Percentiles rank a stretch among this genome's conserved stretches.
Evolutionary conservation across 2,797 vertebrate genomes (phyloP).

Genomic region (Sebastes oblongus): DNA sequence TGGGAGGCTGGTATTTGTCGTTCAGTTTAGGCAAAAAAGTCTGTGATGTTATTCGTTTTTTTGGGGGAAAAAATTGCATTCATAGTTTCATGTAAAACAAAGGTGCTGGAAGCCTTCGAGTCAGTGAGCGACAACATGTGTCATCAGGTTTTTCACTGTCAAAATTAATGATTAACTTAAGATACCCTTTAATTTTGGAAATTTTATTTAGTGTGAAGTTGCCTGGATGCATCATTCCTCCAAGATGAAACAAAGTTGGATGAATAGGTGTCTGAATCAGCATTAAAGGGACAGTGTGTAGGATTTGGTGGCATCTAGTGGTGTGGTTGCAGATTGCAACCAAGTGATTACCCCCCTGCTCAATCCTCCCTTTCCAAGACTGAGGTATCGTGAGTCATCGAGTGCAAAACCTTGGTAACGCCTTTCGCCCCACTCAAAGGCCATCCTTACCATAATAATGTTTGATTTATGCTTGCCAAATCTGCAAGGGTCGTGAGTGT

Average conservation of each 20-base stretch:
- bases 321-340: background rate
- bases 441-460: too few species aligned
- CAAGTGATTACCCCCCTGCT: background rate
- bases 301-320: background rate
- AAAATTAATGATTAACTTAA: background rate
- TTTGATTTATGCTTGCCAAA: too few species aligned
- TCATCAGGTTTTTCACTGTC: background rate
- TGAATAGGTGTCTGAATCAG: background rate
- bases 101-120: too few species aligned
- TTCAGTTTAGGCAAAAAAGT: background rate
- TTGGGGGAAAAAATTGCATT: background rate
- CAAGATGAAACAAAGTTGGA: background rate
- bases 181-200: background rate
- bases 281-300: background rate
- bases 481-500: too few species aligned
- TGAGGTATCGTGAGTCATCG: background rate
- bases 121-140: background rate
- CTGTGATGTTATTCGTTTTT: background rate
- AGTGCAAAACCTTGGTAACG: too few species aligned
- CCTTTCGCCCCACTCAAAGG: too few species aligned
- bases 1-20: background rate
- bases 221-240: too few species aligned
- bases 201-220: background rate
- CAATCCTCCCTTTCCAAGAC: background rate
- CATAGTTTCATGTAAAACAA: background rate